phyloP scores from a whole-genome alignment of 2,888 invertebrate genomes.

The Plagodis pulveraria region DNA sequence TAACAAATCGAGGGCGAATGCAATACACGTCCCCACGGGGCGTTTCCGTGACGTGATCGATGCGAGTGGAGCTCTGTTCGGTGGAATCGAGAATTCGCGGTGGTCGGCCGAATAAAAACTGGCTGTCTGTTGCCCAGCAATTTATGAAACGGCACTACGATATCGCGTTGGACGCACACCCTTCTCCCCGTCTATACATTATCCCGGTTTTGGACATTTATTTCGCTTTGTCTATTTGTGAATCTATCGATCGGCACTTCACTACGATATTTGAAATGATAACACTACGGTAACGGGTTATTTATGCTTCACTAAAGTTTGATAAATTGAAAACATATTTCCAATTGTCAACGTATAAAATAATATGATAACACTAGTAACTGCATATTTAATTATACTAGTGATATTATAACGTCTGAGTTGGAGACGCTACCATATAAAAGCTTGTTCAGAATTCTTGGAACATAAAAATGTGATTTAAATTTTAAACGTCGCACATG shows the following conservation, averaged over 20 bases:
- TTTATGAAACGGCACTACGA: slow-evolving; percentile 59
- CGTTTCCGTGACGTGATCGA: slow-evolving; percentile 53
- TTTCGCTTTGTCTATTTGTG: slow-evolving; percentile 1
- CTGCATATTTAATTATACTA: too few species aligned
- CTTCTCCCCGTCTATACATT: slow-evolving; percentile 11
- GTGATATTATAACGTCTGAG: too few species aligned
- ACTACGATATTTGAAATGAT: too few species aligned
- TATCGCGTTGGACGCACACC: slow-evolving; percentile 32
- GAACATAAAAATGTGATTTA: slow-evolving; percentile 19
- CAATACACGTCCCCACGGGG: slow-evolving; percentile 44
- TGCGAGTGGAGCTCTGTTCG: slow-evolving; percentile 40
- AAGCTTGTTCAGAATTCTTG: slow-evolving; percentile 16
- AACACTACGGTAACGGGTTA: too few species aligned
- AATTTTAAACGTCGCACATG: slow-evolving; percentile 21
- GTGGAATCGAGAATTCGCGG: slow-evolving; percentile 21
- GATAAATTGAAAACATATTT: too few species aligned
- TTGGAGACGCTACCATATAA: too few species aligned
- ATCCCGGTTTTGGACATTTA: slow-evolving; percentile 4
- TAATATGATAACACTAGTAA: too few species aligned
- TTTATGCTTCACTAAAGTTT: too few species aligned
- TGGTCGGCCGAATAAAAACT: slow-evolving; percentile 46
- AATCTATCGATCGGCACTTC: too few species aligned
- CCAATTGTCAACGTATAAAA: too few species aligned
- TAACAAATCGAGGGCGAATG: slow-evolving; percentile 42
- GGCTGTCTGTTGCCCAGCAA: slow-evolving; percentile 48